Base-by-base conservation (phyloP, 2,797 vertebrate genomes). In the Peromyscus aztecus region DNA sequence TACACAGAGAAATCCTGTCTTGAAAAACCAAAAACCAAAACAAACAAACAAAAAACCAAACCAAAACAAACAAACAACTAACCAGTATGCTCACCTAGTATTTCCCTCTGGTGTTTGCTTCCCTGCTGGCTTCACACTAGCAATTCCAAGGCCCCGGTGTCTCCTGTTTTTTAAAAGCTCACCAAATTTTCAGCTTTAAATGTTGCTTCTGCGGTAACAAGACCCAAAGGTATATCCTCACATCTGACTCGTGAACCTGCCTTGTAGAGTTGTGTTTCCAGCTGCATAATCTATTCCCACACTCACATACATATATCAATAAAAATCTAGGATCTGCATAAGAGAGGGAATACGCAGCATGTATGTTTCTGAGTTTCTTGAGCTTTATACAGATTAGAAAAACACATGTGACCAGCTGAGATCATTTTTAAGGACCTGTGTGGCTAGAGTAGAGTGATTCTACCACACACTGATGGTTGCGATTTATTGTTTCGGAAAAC, bases 401-500 rank as follows among this genome's bases (percentile, higher is more conserved):
- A 21, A 23, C 17, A 61, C 14, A 69, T 4, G 73, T 52, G 55
- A 61, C 9, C 31, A 0, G 17, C 27, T 55, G n/a, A 69, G 6
- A 9, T 40, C 11, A 40, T 40, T 80, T 81, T 69, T 83, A 34
- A 77, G 65, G 71, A 21, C 46, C 21, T 21, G 21, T 34, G 40
- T 91, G 27, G 43, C 89, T 52, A 90, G 5, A 59, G 13, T 67
- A 89, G 61, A 94, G 55, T 84, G 24, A 91, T 81, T 94, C 81
- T 29, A 90, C 5, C 19, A 84, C 65, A 82, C 69, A 75, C 23
- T 77, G 34, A 63, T 61, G 94, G 59, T 6, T 65, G 2, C 27
- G 55, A 84, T 69, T 81, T 3, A 43, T n/a, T 77, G 84, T 75
- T 71, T 43, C 76, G 73, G 71, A 95, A 95, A 96, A 94, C 52